phyloP scores from a whole-genome alignment of 2,888 invertebrate species.

The Rhyacophila evoluta region DNA sequence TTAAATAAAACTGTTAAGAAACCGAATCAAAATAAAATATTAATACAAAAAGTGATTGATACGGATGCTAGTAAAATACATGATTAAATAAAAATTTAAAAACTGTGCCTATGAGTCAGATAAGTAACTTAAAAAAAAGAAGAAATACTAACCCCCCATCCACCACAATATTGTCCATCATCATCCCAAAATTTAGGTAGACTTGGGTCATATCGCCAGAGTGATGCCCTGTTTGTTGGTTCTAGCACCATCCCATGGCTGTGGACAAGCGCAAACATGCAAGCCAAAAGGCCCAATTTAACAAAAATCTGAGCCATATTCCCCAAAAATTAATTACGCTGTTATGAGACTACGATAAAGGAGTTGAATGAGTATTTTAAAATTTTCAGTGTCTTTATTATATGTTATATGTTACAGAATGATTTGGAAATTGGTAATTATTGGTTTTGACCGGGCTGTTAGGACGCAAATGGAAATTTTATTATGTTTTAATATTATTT shows the following conservation, averaged over 20 bases:
- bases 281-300: slow-evolving; percentile 20
- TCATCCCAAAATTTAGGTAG: slow-evolving; percentile 69
- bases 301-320: slow-evolving; percentile 3
- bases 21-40: too few species aligned
- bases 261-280: slow-evolving; percentile 34
- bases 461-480: too few species aligned
- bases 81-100: too few species aligned
- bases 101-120: too few species aligned
- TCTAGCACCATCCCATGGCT: slow-evolving; percentile 70
- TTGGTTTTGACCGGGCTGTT: background rate
- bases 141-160: slow-evolving; percentile 62
- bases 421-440: background rate
- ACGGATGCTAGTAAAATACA: too few species aligned
- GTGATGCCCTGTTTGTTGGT: slow-evolving; percentile 68
- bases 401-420: background rate
- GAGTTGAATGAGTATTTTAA: background rate
- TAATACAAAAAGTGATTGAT: too few species aligned
- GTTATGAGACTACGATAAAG: background rate
- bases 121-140: too few species aligned
- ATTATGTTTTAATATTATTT: too few species aligned
- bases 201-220: slow-evolving; percentile 66
- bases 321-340: background rate
- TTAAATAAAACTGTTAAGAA: too few species aligned
- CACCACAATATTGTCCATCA: slow-evolving; percentile 70
- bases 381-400: background rate